A percentile compares a stretch with the other conserved stretches of the same genome.
phyloP scores from a whole-genome alignment of 2,888 invertebrate species.

The Folsomia candida region DNA sequence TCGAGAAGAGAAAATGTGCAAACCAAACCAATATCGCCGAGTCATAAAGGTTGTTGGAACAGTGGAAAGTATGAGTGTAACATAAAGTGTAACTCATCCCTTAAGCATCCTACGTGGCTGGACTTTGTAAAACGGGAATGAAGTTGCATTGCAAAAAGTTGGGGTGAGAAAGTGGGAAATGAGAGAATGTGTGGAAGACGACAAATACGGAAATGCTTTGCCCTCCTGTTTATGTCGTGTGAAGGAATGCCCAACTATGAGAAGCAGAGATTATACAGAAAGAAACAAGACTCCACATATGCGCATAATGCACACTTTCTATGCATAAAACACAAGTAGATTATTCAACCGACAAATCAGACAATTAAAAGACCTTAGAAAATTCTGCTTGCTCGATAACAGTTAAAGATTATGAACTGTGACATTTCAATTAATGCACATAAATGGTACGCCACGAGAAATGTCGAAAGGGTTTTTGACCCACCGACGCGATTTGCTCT shows the following conservation, averaged over 20 bases:
- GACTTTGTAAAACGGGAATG: slow-evolving; percentile 21
- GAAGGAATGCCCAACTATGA: not conserved
- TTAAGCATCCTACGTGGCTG: slow-evolving; percentile 39
- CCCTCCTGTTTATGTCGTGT: not conserved
- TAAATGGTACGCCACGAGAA: too few relatives aligned
- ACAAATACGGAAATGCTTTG: not conserved
- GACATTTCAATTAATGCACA: too few relatives aligned
- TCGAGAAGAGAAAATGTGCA: not conserved
- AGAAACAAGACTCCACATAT: too few relatives aligned
- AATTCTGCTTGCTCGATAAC: too few relatives aligned
- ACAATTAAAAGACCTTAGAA: too few relatives aligned
- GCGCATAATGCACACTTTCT: too few relatives aligned
- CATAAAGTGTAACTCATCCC: slow-evolving; percentile 38
- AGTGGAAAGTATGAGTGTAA: not conserved
- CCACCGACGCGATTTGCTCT: too few relatives aligned
- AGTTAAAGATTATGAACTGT: too few relatives aligned
- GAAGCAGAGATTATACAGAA: not conserved
- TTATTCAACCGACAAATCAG: too few relatives aligned
- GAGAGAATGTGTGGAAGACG: slow-evolving; percentile 12
- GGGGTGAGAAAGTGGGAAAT: not conserved
- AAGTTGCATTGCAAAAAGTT: not conserved
- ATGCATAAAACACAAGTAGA: too few relatives aligned
- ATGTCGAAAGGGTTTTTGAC: too few relatives aligned
- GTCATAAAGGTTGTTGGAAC: not conserved
- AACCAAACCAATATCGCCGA: not conserved